phyloP scores from a whole-genome alignment of 2,113 vertebrate genomes.

The Barnardius zonarius region DNA sequence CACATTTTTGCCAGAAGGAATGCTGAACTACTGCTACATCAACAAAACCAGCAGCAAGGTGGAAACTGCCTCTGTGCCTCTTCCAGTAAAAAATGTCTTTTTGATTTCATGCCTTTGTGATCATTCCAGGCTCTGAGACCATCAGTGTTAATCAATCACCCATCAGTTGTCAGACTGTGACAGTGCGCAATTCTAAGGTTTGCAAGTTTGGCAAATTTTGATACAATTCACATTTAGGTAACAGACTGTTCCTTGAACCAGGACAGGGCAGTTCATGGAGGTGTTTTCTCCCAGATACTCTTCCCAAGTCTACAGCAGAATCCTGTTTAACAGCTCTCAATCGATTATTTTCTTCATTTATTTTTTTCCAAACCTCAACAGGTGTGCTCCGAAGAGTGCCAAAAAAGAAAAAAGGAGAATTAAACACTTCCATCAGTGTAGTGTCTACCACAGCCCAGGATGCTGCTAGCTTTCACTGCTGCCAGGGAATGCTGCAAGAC shows the following conservation, averaged over 20 bases:
- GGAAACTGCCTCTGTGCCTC: not conserved
- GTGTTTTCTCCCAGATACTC: not conserved
- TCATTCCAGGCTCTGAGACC: not conserved
- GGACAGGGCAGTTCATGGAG: not conserved
- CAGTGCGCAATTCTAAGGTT: not conserved
- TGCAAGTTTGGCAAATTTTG: not conserved
- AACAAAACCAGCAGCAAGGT: not conserved
- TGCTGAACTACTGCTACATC: accelerated
- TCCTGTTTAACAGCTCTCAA: not conserved
- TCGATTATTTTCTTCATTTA: not conserved
- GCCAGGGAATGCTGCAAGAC: not conserved
- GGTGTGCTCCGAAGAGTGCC: not conserved
- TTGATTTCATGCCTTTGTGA: not conserved
- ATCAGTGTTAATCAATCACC: not conserved
- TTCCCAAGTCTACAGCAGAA: not conserved
- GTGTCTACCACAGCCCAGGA: not conserved
- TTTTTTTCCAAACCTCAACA: not conserved
- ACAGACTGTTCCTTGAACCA: not conserved
- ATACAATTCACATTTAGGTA: not conserved
- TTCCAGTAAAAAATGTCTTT: not conserved
- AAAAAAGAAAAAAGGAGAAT: not conserved
- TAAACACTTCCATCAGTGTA: not conserved
- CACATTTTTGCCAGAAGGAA: not conserved
- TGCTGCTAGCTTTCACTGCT: not conserved
- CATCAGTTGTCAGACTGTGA: not conserved